Evolutionary conservation across 2,888 invertebrate species (phyloP).

Genomic region (Coremacera marginata): DNA sequence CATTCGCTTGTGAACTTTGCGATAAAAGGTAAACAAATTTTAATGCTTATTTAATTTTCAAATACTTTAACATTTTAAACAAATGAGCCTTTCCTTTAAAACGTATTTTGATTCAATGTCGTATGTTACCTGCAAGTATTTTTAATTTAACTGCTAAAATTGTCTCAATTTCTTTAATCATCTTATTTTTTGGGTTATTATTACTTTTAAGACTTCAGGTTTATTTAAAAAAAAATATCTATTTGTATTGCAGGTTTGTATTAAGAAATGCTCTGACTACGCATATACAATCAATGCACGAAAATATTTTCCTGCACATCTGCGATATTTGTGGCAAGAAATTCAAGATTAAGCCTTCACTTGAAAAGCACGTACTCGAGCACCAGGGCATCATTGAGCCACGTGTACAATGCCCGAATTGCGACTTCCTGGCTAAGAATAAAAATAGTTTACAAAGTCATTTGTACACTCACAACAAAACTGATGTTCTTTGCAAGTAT

Average conservation of each 20-base stretch:
- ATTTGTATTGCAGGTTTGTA: conserved; percentile 51
- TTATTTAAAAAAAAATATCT: neutral
- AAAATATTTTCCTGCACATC: conserved; percentile 57
- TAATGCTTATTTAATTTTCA: too few species aligned
- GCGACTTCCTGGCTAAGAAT: conserved; percentile 61
- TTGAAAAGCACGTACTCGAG: conserved; percentile 58
- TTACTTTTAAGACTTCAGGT: too few species aligned
- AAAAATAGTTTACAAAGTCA: conserved; percentile 55
- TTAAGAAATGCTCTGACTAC: conserved; percentile 56
- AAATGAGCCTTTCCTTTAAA: too few species aligned
- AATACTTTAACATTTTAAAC: too few species aligned
- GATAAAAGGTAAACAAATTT: conserved; percentile 46
- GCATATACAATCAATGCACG: conserved; percentile 61
- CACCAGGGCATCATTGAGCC: conserved; percentile 62
- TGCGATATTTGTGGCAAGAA: conserved; percentile 63
- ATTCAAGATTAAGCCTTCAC: conserved; percentile 62
- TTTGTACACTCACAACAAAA: conserved; percentile 45
- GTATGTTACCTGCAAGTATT: too few species aligned
- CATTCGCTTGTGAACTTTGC: conserved; percentile 47
- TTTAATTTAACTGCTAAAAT: too few species aligned
- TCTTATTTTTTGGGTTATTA: too few species aligned
- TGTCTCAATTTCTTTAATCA: too few species aligned
- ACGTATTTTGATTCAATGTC: too few species aligned
- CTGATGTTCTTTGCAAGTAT: conserved; percentile 45
- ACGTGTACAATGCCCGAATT: conserved; percentile 58